These are phyloP conservation scores for Pelecanus crispus DNA, from an alignment of 2,113 vertebrate genomes.

Conservation along the genomic window DNA sequence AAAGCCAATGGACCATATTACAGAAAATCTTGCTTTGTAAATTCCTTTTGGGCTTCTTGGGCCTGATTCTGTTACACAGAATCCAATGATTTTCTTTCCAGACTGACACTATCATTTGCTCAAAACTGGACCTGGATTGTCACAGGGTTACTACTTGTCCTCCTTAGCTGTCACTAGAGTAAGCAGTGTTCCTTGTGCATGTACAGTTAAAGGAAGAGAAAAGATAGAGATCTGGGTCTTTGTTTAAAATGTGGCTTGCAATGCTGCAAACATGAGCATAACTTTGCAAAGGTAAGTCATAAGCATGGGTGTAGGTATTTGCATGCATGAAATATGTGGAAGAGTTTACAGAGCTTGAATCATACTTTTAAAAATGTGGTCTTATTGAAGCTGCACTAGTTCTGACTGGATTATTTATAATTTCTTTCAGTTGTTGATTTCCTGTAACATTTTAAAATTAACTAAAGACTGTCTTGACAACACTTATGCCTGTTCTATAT, in stretches of 20 bases:
- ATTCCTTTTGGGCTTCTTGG: slow-evolving; percentile 1
- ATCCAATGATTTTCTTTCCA: background rate
- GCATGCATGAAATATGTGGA: slow-evolving; percentile 7
- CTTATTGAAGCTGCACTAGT: background rate
- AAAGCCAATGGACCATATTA: slow-evolving; percentile 49
- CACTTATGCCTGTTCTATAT: background rate
- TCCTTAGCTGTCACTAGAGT: background rate
- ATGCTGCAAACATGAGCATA: background rate
- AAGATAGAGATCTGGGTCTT: background rate
- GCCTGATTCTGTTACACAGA: background rate
- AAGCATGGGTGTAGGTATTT: background rate
- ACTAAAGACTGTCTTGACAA: background rate
- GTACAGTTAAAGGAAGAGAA: background rate
- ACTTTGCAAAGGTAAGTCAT: background rate
- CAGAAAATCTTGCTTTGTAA: slow-evolving; percentile 52
- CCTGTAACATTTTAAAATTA: background rate
- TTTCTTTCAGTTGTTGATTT: background rate
- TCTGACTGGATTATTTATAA: slow-evolving; percentile 3
- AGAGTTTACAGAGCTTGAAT: slow-evolving; percentile 9
- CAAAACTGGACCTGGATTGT: background rate
- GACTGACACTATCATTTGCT: background rate
- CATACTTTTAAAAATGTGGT: slow-evolving; percentile 5
- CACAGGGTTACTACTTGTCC: background rate
- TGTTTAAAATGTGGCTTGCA: background rate
- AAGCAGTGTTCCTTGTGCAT: background rate